Base-by-base conservation (phyloP, 2,113 vertebrate species). In the Sitta europaea region DNA sequence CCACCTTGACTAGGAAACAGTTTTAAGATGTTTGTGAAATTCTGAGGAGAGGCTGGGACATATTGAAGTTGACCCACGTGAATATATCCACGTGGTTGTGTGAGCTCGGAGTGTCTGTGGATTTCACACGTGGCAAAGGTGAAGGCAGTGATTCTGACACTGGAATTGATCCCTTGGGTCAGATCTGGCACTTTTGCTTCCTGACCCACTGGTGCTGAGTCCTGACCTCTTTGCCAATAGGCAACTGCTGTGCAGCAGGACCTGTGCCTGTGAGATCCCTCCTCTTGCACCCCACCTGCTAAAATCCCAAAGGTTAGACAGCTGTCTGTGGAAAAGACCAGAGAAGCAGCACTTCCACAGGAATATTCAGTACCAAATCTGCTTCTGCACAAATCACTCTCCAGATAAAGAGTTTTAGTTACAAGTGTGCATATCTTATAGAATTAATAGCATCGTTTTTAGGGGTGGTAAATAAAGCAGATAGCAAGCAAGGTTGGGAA, bases 51-150 rank as follows among this genome's bases (percentile, higher is more conserved):
- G 88, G 63, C 1, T 86, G 71, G 47, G 91, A 62, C 14, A 15
- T 50, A 61, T 10, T 29, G 57, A 65, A 75, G 2, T n/a, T n/a
- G n/a, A n/a, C n/a, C n/a, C n/a, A n/a, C n/a, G n/a, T n/a, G n/a
- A n/a, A n/a, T n/a, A n/a, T n/a, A 36, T 5, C 31, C 21, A 3
- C 3, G 15, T 51, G 75, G 27, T 2, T 67, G 19, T 33, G 51
- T 18, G 51, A 80, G 66, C 57, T 47, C 6, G 0, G 24, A n/a
- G 35, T 0, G 2, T 2, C 47, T 1, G 0, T 13, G 22, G 22
- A 17, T n/a, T 21, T 3, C 1, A 3, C 21, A 20, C 13, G 1
- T 0, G 3, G 40, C 23, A 45, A 51, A 6, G 33, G 75, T 7
- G 45, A 63, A 71, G 55, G 47, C 66, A 50, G 12, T 12, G 33